A percentile compares a stretch with the other conserved stretches of the same genome.
Conservation (phyloP, 1,140 invertebrate species). For the Cotesia vestalis region DNA sequence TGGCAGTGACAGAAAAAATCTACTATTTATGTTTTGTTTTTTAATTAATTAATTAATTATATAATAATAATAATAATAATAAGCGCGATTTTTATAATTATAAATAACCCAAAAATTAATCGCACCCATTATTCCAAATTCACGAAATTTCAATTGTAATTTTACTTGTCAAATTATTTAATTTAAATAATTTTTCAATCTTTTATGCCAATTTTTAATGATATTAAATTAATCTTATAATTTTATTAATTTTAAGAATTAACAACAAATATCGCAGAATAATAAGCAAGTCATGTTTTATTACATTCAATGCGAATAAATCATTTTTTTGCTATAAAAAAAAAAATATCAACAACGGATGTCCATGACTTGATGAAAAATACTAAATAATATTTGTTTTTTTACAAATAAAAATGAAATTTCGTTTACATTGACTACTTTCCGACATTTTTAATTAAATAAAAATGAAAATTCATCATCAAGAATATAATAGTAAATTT, state of each 20-base stretch:
- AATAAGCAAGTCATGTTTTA: constrained; percentile 13
- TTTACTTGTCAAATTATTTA: too few species aligned
- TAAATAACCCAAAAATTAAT: too few species aligned
- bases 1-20: constrained; percentile 53
- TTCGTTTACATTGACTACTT: too few species aligned
- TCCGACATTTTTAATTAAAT: too few species aligned
- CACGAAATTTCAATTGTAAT: too few species aligned
- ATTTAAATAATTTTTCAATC: too few species aligned
- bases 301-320: too few species aligned
- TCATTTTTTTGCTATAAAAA: background rate
- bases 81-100: constrained; percentile 18
- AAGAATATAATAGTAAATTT: background rate
- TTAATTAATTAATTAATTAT: too few species aligned
- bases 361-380: background rate
- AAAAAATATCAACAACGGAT: background rate
- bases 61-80: constrained; percentile 19
- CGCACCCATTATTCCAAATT: background rate
- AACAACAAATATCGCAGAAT: constrained; percentile 7
- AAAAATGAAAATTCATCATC: background rate
- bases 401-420: background rate
- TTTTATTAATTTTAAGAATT: background rate
- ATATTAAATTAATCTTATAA: background rate
- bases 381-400: background rate
- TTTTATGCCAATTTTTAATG: background rate
- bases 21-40: constrained; percentile 31